Conservation (phyloP, 2,888 invertebrate species). For the Hartigia nigra region DNA sequence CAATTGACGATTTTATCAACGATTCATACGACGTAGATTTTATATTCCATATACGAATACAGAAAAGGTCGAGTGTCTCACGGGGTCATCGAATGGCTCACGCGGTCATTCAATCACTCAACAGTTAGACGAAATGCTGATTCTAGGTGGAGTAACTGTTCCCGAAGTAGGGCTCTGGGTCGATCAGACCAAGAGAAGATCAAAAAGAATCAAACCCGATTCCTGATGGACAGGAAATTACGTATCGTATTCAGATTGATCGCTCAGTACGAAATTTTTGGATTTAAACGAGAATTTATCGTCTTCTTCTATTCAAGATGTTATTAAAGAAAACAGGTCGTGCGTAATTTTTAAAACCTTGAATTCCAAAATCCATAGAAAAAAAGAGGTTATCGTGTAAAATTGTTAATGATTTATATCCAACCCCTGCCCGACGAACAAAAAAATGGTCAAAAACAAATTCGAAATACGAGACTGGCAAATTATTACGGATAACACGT, state of each 20-base stretch:
- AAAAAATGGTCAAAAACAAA: too few relatives aligned
- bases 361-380: too few relatives aligned
- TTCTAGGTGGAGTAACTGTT: conserved; percentile 5
- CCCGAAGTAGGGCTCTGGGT: conserved; percentile 4
- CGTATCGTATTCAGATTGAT: not conserved
- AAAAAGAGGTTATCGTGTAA: too few relatives aligned
- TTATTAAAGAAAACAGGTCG: too few relatives aligned
- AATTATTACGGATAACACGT: too few relatives aligned
- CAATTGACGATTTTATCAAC: not conserved
- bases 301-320: not conserved
- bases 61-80: not conserved
- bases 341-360: too few relatives aligned
- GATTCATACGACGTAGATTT: not conserved
- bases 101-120: not conserved
- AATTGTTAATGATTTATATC: too few relatives aligned
- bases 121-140: conserved; percentile 8
- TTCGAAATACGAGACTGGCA: too few relatives aligned
- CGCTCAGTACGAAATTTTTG: not conserved
- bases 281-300: not conserved
- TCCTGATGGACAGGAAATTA: not conserved
- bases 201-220: not conserved
- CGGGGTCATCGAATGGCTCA: not conserved
- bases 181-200: not conserved
- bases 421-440: too few relatives aligned
- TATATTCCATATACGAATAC: not conserved